These are phyloP conservation scores for Ciconia nigra DNA, from an alignment of 2,797 vertebrate genomes.

Conservation along the genomic window DNA sequence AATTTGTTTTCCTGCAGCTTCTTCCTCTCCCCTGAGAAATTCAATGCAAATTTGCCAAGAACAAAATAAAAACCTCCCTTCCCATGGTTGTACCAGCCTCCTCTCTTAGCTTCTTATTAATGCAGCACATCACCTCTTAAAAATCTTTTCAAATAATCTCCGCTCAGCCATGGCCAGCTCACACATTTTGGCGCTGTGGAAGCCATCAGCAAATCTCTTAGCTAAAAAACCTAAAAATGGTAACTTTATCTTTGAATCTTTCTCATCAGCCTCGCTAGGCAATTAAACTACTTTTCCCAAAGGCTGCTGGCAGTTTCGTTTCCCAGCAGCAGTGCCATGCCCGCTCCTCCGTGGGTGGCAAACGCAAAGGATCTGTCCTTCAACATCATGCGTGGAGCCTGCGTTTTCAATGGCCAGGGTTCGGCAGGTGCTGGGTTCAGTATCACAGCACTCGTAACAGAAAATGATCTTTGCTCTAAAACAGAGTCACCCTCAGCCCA, in stretches of 20 bases:
- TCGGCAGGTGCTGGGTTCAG: neutral
- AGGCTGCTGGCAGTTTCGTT: neutral
- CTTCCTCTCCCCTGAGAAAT: constrained; percentile 23
- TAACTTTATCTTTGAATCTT: constrained; percentile 34
- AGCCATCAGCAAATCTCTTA: neutral
- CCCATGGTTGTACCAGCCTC: neutral
- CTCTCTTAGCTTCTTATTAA: constrained; percentile 6
- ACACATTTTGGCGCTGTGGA: neutral
- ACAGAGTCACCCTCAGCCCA: neutral
- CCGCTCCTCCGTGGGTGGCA: neutral
- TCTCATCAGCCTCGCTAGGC: neutral
- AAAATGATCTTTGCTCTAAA: neutral
- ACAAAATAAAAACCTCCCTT: constrained; percentile 37
- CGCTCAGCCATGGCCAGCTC: neutral
- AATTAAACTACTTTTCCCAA: neutral
- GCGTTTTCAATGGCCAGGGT: neutral
- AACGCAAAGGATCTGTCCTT: rapidly evolving
- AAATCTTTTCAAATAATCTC: neutral
- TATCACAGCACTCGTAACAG: rapidly evolving
- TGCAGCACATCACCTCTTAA: constrained; percentile 6
- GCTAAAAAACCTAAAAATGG: neutral
- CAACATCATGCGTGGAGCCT: rapidly evolving
- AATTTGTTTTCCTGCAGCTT: constrained; percentile 19
- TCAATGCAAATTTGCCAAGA: constrained; percentile 23
- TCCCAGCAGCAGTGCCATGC: neutral